Evolutionary conservation across 1,140 invertebrate species (phyloP), one percentile per base, ranked within the genome.

Genomic region (Acyrthosiphon pisum): DNA sequence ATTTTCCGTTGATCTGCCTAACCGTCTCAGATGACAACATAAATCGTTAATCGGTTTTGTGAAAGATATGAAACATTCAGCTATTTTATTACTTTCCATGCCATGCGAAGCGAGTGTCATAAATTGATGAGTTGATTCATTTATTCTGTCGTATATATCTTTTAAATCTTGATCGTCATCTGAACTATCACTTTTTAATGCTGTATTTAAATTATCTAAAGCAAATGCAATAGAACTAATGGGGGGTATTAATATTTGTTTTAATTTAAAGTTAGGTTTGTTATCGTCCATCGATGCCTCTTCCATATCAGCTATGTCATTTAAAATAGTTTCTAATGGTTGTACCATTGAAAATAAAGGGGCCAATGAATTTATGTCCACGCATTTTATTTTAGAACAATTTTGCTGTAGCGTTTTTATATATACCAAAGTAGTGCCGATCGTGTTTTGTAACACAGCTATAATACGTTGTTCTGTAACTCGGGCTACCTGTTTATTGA

Each of bases 41-140:
- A 93, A 84, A 53, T 93, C 91, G 20, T 93, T 93, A 50, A 93
- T 93, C 4, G 91, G 48, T 84, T 93, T 93, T 20, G 91, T 86
- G 14, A 93, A 93, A 2, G 81, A 84, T 84, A 93, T 93, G 76
- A 93, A 93, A 86, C 91, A 93, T 23, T 93, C 91, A 4, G 91
- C 91, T 44, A 93, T n/a, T 26, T 84, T 93, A 56, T 84, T 93
- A 37, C 23, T 56, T 41, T 84, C 81, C 20, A 23, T 84, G 18
- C 91, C 91, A 11, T 56, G 48, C 30, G 91, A 93, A 18, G 91
- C 81, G 0, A 93, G 48, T 46, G 20, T n/a, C 76, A 53, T 84
- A 53, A 93, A 93, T 41, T 93, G 81, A 56, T 37, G 56, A 1
- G 48, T 44, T 11, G 91, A 35, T 4, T 93, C 48, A 53, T 53